Evolutionary conservation across 1,140 invertebrate species (phyloP).

Genomic region (Vollenhovia emeryi): DNA sequence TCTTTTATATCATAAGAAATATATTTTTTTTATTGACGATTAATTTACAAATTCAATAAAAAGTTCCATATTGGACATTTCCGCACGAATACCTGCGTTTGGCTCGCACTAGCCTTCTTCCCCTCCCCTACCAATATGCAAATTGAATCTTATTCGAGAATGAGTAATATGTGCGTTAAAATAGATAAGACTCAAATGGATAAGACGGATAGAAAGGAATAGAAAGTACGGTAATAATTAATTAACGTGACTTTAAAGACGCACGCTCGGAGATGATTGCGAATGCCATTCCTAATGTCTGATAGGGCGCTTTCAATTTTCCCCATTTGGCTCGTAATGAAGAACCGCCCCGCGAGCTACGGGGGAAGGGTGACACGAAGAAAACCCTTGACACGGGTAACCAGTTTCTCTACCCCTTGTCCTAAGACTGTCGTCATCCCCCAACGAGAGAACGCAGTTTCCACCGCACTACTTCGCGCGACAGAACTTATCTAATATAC

Average conservation of each 20-base stretch:
- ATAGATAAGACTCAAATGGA: neutral
- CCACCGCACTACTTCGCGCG: conserved; percentile 71
- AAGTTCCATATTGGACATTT: too few relatives aligned
- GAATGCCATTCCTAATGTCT: neutral
- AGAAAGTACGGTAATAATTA: neutral
- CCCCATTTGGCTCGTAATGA: conserved; percentile 80
- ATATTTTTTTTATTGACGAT: too few relatives aligned
- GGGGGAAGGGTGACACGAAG: conserved; percentile 70
- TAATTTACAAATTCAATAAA: too few relatives aligned
- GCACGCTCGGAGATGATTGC: neutral
- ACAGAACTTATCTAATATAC: conserved; percentile 80
- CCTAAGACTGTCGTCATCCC: conserved; percentile 60
- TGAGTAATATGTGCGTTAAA: neutral
- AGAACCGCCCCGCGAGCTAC: conserved; percentile 71
- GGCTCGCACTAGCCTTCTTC: too few relatives aligned
- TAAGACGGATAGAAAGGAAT: neutral
- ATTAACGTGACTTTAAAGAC: conserved; percentile 34
- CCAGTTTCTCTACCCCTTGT: conserved; percentile 64
- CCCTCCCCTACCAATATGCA: too few relatives aligned
- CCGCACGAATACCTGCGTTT: too few relatives aligned
- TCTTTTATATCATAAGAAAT: too few relatives aligned
- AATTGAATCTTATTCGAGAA: neutral
- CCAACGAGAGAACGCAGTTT: conserved; percentile 67
- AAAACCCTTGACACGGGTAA: conserved; percentile 71
- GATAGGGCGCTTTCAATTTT: conserved; percentile 80